phyloP scores from a whole-genome alignment of 2,797 vertebrate genomes.

The Acanthornis magna region DNA sequence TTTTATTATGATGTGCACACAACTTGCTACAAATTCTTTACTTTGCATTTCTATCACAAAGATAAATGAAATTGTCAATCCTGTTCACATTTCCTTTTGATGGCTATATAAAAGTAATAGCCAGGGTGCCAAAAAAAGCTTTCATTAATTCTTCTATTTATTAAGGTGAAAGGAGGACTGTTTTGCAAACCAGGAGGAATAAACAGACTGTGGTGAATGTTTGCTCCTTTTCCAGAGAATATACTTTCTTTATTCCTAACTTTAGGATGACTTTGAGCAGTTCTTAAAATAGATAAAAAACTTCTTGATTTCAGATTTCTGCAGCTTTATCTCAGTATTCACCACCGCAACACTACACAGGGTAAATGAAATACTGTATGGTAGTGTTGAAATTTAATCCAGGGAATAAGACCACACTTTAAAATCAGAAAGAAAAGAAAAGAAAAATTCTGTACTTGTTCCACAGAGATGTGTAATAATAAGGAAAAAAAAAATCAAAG shows the following conservation, averaged over 20 bases:
- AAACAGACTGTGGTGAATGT: not conserved
- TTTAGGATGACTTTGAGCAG: not conserved
- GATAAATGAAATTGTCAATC: conserved; percentile 63
- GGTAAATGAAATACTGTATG: not conserved
- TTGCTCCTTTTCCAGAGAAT: not conserved
- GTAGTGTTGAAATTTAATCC: not conserved
- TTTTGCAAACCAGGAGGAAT: conserved; percentile 34
- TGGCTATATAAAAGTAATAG: conserved; percentile 43
- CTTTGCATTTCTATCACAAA: conserved; percentile 62
- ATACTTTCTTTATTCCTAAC: not conserved
- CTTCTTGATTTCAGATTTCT: not conserved
- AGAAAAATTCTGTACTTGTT: not conserved
- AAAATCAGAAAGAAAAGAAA: not conserved
- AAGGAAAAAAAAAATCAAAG: not conserved
- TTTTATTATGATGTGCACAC: conserved; percentile 49
- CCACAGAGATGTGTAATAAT: not conserved
- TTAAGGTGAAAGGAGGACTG: conserved; percentile 36
- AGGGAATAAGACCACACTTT: not conserved
- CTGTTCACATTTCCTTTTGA: conserved; percentile 53
- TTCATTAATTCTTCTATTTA: conserved; percentile 58
- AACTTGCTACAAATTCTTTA: conserved; percentile 53
- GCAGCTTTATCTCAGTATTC: not conserved
- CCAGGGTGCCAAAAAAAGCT: conserved; percentile 17
- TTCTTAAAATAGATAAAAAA: not conserved
- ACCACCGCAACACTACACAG: not conserved